Conservation (phyloP, 2,797 vertebrate species). For the Cottoperca gobio region DNA sequence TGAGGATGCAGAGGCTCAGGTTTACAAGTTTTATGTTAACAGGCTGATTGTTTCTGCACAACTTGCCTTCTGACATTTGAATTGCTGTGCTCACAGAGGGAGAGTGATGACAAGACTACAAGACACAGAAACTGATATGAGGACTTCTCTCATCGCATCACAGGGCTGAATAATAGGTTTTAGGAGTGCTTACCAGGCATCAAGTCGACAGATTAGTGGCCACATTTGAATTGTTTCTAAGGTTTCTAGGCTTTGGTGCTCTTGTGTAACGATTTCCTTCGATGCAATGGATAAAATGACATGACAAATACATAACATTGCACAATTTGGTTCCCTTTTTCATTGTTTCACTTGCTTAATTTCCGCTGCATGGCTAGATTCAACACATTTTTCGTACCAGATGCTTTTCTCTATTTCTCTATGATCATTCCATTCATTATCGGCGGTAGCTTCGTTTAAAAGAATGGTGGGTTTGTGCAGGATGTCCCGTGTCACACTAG, state of each 20-base stretch:
- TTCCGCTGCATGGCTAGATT: too few species aligned
- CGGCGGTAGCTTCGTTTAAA: too few species aligned
- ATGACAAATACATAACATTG: background rate
- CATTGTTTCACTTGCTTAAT: background rate
- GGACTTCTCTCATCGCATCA: conserved; percentile 21
- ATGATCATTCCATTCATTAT: too few species aligned
- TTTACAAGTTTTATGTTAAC: background rate
- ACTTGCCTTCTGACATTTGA: conserved; percentile 39
- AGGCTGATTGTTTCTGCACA: conserved; percentile 3
- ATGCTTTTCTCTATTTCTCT: too few species aligned
- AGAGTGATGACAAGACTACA: conserved; percentile 13
- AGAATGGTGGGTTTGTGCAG: too few species aligned
- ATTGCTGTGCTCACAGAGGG: conserved; percentile 36
- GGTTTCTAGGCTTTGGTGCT: background rate
- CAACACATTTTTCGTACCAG: too few species aligned
- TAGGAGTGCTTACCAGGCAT: background rate
- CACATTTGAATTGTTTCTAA: background rate
- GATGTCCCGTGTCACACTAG: too few species aligned
- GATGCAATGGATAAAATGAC: background rate
- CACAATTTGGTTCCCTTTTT: background rate
- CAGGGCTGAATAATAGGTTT: conserved; percentile 6
- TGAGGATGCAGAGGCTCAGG: background rate
- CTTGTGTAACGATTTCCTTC: background rate
- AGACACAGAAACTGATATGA: background rate
- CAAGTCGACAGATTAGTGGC: background rate